Evolutionary conservation across 2,888 invertebrate species (phyloP).

Genomic region (Meandrusa payeni): DNA sequence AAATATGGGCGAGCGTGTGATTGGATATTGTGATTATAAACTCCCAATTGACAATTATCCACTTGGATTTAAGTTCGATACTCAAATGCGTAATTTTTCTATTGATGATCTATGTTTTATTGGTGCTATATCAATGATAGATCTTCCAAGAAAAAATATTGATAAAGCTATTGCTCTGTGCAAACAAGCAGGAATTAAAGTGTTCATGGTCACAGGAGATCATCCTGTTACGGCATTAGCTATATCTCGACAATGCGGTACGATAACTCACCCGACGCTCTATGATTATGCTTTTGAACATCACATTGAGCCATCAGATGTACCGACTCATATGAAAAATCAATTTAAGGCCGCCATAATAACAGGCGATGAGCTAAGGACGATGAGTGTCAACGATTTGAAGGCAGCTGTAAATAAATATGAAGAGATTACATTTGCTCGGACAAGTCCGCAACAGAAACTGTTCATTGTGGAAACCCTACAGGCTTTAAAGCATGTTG

Average conservation of each 20-base stretch:
- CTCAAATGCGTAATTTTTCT: constrained; percentile 84
- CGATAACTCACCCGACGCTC: constrained; percentile 82
- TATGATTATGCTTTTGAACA: constrained; percentile 86
- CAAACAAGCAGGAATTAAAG: constrained; percentile 86
- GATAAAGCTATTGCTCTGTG: constrained; percentile 85
- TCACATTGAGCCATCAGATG: constrained; percentile 74
- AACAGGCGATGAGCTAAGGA: constrained; percentile 78
- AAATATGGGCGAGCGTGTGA: constrained; percentile 91
- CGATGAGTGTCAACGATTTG: constrained; percentile 76
- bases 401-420: constrained; percentile 81
- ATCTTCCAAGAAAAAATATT: constrained; percentile 85
- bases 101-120: constrained; percentile 79
- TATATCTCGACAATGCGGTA: constrained; percentile 85
- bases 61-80: constrained; percentile 77
- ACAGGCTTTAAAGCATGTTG: constrained; percentile 88
- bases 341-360: constrained; percentile 63
- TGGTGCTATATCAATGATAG: constrained; percentile 86
- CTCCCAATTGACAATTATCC: constrained; percentile 79
- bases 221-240: constrained; percentile 88
- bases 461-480: constrained; percentile 88
- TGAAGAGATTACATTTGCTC: constrained; percentile 87
- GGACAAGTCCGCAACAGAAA: constrained; percentile 86
- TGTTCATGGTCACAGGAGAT: constrained; percentile 87
- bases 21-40: constrained; percentile 89
- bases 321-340: constrained; percentile 67